phyloP scores from a whole-genome alignment of 2,797 vertebrate species.

The Chelmon rostratus region DNA sequence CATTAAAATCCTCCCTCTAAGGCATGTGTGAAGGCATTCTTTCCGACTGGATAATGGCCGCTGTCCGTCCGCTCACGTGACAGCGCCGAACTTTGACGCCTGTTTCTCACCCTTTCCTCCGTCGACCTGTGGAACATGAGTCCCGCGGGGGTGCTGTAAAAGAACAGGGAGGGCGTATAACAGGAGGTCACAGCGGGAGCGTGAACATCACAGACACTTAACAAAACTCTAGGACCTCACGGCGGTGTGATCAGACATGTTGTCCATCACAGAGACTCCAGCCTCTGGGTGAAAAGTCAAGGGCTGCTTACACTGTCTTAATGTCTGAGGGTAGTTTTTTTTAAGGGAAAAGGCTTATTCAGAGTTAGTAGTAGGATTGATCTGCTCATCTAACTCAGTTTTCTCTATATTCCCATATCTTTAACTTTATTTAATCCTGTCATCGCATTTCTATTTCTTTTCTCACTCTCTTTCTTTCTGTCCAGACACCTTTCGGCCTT shows the following conservation, averaged over 20 bases:
- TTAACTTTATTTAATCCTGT: not conserved
- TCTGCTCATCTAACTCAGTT: no score
- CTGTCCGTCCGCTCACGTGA: conserved; percentile 59
- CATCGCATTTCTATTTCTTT: not conserved
- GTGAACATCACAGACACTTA: conserved; percentile 53
- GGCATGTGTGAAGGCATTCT: conserved; percentile 54
- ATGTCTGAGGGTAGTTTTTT: not conserved
- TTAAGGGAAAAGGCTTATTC: not conserved
- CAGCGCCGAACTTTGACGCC: conserved; percentile 49
- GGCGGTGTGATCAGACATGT: conserved; percentile 35
- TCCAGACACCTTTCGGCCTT: conserved; percentile 10
- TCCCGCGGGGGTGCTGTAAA: conserved; percentile 55
- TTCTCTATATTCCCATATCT: not conserved
- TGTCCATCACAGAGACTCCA: conserved; percentile 31
- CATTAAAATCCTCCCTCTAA: conserved; percentile 51
- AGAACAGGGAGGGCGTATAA: conserved; percentile 26
- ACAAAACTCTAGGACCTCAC: conserved; percentile 52
- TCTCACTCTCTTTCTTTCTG: not conserved
- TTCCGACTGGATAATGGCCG: conserved; percentile 60
- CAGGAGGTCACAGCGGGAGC: conserved; percentile 39
- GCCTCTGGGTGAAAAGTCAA: conserved; percentile 18
- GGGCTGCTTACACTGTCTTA: not conserved
- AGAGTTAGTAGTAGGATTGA: no score
- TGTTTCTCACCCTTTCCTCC: conserved; percentile 52
- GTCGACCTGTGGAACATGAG: conserved; percentile 52